Conservation (phyloP, 2,888 invertebrate species). For the Isoperla grammatica region DNA sequence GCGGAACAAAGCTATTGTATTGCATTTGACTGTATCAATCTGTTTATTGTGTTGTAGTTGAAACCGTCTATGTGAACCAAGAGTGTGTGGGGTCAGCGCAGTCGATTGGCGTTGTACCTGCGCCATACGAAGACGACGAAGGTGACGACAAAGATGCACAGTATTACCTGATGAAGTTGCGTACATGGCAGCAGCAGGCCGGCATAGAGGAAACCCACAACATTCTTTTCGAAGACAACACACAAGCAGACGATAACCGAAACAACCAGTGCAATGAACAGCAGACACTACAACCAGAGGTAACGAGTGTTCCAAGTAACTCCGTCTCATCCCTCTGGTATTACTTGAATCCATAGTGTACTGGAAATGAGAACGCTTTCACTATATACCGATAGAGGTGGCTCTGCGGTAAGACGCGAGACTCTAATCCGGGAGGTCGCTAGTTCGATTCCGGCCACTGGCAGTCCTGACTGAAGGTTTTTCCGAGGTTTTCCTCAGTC, state of each 20-base stretch:
- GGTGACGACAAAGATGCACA: constrained; percentile 21
- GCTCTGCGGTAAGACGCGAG: too few relatives aligned
- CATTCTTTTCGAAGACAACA: background rate
- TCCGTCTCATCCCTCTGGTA: background rate
- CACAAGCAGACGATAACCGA: background rate
- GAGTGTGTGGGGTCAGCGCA: background rate
- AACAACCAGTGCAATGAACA: constrained; percentile 3
- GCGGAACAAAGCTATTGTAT: too few relatives aligned
- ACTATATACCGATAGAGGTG: too few relatives aligned
- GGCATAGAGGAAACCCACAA: constrained; percentile 34
- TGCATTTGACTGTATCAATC: too few relatives aligned
- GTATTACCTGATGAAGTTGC: constrained; percentile 40
- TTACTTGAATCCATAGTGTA: background rate
- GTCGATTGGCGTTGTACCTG: background rate
- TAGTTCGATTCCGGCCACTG: too few relatives aligned
- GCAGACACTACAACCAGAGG: background rate
- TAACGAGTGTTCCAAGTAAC: background rate
- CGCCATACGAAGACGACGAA: background rate
- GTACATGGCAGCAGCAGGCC: constrained; percentile 39
- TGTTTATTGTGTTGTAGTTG: too few relatives aligned
- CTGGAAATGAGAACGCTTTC: too few relatives aligned
- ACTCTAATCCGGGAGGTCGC: too few relatives aligned
- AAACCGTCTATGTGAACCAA: too few relatives aligned
- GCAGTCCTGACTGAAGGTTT: too few relatives aligned
- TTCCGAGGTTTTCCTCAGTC: too few relatives aligned